Evolutionary conservation across 2,113 vertebrate genomes (phyloP).

Genomic region (Dendrocopos noguchii): DNA sequence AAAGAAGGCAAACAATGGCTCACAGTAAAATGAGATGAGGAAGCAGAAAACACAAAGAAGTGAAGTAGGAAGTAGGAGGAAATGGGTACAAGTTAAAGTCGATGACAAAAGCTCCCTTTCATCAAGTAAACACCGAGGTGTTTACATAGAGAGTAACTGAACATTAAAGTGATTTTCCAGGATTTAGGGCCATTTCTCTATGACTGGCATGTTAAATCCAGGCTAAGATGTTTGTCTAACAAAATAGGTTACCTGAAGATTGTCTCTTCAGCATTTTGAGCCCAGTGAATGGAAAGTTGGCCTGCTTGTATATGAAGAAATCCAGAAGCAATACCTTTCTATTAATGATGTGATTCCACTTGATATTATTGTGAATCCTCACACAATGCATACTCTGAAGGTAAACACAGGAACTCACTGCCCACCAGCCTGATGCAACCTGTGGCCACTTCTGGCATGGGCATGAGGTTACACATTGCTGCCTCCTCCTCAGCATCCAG

Average conservation of each 20-base stretch:
- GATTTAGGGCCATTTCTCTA: neutral
- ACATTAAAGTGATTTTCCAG: neutral
- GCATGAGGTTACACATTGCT: neutral
- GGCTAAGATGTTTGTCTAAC: neutral
- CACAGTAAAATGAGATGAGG: neutral
- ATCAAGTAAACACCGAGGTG: slow-evolving; percentile 1
- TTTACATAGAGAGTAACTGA: slow-evolving; percentile 10
- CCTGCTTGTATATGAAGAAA: neutral
- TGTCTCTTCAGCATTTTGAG: neutral
- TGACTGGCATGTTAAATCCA: neutral
- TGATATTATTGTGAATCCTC: neutral
- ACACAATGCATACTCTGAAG: neutral
- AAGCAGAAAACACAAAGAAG: slow-evolving; percentile 6
- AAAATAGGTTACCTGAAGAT: neutral
- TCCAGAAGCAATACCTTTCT: neutral
- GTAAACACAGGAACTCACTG: neutral
- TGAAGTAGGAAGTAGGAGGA: slow-evolving; percentile 17
- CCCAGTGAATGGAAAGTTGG: neutral
- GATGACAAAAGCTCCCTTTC: slow-evolving; percentile 16
- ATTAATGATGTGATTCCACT: neutral
- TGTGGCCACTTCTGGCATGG: neutral
- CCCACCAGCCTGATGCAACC: neutral
- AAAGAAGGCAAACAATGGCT: slow-evolving; percentile 12
- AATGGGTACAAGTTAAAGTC: neutral
- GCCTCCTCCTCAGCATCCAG: neutral